Conservation (phyloP, 1,140 invertebrate species). For the Pseudomyrmex pallidus region DNA sequence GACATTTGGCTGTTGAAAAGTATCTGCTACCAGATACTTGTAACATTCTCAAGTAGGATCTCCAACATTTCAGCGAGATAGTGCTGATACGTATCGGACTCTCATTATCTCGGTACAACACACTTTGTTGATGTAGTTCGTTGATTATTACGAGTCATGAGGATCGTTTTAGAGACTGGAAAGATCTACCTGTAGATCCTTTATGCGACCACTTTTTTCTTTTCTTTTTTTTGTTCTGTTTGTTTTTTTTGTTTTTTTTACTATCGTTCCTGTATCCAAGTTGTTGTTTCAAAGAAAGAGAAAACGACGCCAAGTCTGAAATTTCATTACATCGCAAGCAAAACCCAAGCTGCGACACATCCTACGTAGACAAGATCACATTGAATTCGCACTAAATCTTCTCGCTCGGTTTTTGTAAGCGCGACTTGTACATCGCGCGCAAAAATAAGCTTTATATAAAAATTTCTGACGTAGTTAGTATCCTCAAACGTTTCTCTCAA, state of each 20-base stretch:
- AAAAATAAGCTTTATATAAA: not conserved
- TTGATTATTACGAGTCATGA: too few species aligned
- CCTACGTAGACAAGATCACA: too few species aligned
- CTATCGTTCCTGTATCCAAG: not conserved
- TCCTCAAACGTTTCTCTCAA: not conserved
- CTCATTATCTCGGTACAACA: too few species aligned
- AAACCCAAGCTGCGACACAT: too few species aligned
- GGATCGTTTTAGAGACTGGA: too few species aligned
- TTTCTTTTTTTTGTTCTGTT: not conserved
- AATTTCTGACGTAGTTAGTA: not conserved
- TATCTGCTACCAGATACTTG: not conserved
- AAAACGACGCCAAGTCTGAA: not conserved
- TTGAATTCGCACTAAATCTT: too few species aligned
- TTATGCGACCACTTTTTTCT: not conserved
- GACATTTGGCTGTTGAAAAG: slow-evolving; percentile 26
- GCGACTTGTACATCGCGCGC: not conserved
- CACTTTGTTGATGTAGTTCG: too few species aligned
- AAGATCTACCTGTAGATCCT: not conserved
- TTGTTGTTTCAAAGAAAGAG: not conserved
- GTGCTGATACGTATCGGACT: too few species aligned
- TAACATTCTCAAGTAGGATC: not conserved
- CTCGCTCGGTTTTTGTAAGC: too few species aligned
- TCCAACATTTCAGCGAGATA: not conserved
- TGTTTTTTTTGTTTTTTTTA: not conserved
- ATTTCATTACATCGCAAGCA: slow-evolving; percentile 1